These are phyloP conservation scores for Oedothorax gibbosus DNA, from an alignment of 1,140 invertebrate genomes.

Conservation along the genomic window DNA sequence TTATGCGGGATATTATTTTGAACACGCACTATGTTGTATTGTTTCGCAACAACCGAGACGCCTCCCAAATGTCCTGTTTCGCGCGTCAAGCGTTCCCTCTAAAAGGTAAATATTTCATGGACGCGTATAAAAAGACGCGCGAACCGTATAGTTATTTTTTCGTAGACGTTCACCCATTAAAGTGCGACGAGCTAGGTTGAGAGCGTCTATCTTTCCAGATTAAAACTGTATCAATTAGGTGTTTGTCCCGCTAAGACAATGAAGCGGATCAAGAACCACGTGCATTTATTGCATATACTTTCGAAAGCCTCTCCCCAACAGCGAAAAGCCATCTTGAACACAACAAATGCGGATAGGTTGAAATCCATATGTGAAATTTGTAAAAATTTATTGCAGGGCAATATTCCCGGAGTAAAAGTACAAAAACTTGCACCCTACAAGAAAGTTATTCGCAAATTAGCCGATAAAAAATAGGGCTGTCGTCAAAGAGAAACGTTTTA, in stretches of 20 bases:
- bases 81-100: neutral
- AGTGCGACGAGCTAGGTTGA: too few species aligned
- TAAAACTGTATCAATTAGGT: too few species aligned
- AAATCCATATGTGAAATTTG: neutral
- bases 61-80: neutral
- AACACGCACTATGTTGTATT: neutral
- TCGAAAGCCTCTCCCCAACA: too few species aligned
- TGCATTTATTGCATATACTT: too few species aligned
- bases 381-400: neutral
- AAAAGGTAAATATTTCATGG: too few species aligned
- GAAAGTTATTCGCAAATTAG: neutral
- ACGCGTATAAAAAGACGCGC: neutral
- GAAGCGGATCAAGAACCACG: too few species aligned
- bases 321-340: slow-evolving; percentile 5
- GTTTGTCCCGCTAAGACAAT: too few species aligned
- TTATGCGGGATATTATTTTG: neutral
- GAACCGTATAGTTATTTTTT: neutral
- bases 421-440: neutral
- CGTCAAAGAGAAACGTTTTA: neutral
- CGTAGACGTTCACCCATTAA: too few species aligned
- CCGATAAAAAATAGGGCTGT: neutral
- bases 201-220: too few species aligned
- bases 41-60: neutral
- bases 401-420: neutral
- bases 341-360: neutral